Evolutionary conservation across 2,113 vertebrate species (phyloP).

Genomic region (Poecile atricapillus): DNA sequence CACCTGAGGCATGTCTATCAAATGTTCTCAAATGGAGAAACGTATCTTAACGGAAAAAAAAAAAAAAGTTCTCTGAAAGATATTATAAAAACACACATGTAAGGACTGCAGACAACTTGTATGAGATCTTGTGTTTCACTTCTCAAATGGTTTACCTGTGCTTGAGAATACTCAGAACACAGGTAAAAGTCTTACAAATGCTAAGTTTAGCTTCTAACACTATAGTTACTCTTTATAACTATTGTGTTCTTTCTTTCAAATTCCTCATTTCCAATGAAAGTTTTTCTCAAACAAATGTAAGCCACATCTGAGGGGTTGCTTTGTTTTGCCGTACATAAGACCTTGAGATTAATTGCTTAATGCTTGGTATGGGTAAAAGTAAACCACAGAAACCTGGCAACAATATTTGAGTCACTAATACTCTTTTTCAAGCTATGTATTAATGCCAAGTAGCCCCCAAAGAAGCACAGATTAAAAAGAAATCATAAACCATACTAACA

Average conservation of each 20-base stretch:
- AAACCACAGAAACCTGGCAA: conserved; percentile 48
- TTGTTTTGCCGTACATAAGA: neutral
- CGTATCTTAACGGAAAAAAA: neutral
- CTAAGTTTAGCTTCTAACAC: neutral
- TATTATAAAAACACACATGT: neutral
- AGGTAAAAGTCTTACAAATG: neutral
- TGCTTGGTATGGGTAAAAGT: neutral
- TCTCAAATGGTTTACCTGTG: neutral
- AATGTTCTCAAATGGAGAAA: neutral
- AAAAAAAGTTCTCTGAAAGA: neutral
- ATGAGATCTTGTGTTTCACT: neutral
- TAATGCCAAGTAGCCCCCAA: neutral
- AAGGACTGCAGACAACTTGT: neutral
- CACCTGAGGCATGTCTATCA: neutral
- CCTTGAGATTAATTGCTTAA: conserved; percentile 34
- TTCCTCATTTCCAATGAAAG: neutral
- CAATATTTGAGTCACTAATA: neutral
- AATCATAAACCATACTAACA: neutral
- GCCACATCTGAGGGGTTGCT: conserved; percentile 29
- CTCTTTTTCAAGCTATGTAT: neutral
- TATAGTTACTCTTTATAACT: neutral
- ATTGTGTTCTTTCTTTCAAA: neutral
- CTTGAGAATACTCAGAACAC: neutral
- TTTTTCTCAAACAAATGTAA: neutral
- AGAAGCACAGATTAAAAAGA: conserved; percentile 14